Evolutionary conservation across 37 sponge, comb jelly and placozoan genomes (phyloP), one percentile per base, ranked within the genome.

Genomic region (Aplysina aerophoba): DNA sequence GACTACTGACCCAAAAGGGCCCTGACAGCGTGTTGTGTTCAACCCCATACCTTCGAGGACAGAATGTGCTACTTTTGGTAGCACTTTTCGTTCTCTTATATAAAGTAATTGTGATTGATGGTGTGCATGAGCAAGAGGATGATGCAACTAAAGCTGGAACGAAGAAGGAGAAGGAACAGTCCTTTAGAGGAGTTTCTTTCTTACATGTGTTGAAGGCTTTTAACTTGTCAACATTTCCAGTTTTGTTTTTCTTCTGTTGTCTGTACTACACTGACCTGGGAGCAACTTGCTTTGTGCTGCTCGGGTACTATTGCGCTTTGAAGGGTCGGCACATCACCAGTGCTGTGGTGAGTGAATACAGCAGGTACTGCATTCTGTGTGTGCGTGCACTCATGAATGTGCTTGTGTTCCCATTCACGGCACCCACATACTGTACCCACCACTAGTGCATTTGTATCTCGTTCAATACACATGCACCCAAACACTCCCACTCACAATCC

Each of bases 181-280:
- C 21, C 37, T 15, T 25, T n/a, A 30, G 36, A 16, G 4, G 27
- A 39, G 16, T 15, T n/a, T 4, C 27, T 0, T 19, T 40, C 1
- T 4, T 69, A 31, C 34, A 16, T 30, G 17, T 80, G 5, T 55
- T 90, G 56, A 83, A 90, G n/a, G 56, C 94, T 5, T 60, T 97
- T 22, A 84, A 63, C 36, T 78, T 98, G 34, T 38, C 92, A 13
- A 60, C 65, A n/a, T 96, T 98, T 71, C 98, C 98, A 35, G 54
- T 90, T 5, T 79, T 94, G 55, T 98, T 85, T 79, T 98, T 98
- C 90, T 98, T 92, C 87, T 83, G 90, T 55, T 94, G 96, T 64
- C 88, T 98, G 59, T 98, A 98, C 85, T 98, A 98, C 87, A 98
- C 98, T 24, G 98, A 98, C 80, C 69, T 85, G 56, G 96, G 94